Percentiles rank a stretch among this genome's conserved stretches.
Conservation (phyloP, 1,140 invertebrate genomes). For the Zophobas morio region DNA sequence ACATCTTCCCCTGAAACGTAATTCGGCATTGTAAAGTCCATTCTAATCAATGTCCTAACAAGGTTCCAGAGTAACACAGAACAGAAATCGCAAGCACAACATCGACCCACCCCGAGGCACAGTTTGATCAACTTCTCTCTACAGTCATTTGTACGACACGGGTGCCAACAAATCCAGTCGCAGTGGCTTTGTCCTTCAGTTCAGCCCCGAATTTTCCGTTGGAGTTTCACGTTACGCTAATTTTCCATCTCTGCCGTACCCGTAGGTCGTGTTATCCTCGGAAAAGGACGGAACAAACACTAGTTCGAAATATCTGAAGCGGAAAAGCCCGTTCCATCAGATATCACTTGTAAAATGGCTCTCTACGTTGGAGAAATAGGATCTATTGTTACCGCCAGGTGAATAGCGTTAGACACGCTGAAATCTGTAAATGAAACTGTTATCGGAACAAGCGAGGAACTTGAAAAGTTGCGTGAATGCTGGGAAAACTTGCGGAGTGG, state of each 20-base stretch:
- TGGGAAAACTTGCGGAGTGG: constrained; percentile 13
- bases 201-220: constrained; percentile 52
- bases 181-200: constrained; percentile 59
- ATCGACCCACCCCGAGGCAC: constrained; percentile 60
- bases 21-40: constrained; percentile 13
- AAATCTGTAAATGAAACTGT: constrained; percentile 60
- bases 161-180: constrained; percentile 66
- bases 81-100: constrained; percentile 38
- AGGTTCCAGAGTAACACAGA: constrained; percentile 33
- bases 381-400: constrained; percentile 54
- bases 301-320: constrained; percentile 43
- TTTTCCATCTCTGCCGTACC: constrained; percentile 44
- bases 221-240: constrained; percentile 47
- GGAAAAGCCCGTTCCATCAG: constrained; percentile 47
- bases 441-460: constrained; percentile 49
- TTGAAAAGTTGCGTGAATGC: constrained; percentile 36
- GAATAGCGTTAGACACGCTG: constrained; percentile 54
- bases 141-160: constrained; percentile 67
- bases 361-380: constrained; percentile 49
- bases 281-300: constrained; percentile 7
- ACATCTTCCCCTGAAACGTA: background rate
- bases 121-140: constrained; percentile 65
- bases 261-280: background rate
- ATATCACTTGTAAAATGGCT: constrained; percentile 55
- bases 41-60: constrained; percentile 36